phyloP scores from a whole-genome alignment of 1,140 invertebrate species.

The Drosophila willistoni region DNA sequence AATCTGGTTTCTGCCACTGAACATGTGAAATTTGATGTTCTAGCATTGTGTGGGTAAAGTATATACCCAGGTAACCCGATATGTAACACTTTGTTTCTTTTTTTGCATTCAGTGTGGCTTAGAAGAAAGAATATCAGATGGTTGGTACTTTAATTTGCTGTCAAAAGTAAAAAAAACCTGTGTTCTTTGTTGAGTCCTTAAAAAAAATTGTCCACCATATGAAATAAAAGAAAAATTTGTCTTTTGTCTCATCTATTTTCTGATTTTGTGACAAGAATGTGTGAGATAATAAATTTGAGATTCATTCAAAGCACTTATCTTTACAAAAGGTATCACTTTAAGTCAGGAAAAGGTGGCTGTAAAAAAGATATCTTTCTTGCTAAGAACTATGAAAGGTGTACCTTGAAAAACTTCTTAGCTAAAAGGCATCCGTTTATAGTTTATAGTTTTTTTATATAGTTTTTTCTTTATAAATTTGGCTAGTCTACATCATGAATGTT shows the following conservation, averaged over 20 bases:
- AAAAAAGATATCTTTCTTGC: no score
- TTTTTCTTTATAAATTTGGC: no score
- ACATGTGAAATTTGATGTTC: conserved; percentile 55
- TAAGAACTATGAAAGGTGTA: no score
- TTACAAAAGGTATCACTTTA: not conserved
- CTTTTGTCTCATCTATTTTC: not conserved
- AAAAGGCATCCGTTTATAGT: no score
- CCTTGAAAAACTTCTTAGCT: no score
- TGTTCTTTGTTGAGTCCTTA: not conserved
- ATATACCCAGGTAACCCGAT: conserved; percentile 56
- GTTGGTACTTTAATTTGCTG: not conserved
- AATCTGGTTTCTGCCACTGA: conserved; percentile 34
- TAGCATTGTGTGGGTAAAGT: not conserved
- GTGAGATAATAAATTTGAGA: not conserved
- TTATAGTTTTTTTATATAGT: no score
- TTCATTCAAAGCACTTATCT: not conserved
- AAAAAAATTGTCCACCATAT: not conserved
- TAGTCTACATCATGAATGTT: no score
- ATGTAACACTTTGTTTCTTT: conserved; percentile 31
- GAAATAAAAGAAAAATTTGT: not conserved
- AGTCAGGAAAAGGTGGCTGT: no score
- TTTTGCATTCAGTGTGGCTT: conserved; percentile 5
- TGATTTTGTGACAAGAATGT: not conserved
- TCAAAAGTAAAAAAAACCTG: not conserved
- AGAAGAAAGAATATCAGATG: not conserved